A percentile compares a stretch with the other conserved stretches of the same genome.
Evolutionary conservation across 2,888 invertebrate genomes (phyloP).

Genomic region (Lasioglossum marginatum): DNA sequence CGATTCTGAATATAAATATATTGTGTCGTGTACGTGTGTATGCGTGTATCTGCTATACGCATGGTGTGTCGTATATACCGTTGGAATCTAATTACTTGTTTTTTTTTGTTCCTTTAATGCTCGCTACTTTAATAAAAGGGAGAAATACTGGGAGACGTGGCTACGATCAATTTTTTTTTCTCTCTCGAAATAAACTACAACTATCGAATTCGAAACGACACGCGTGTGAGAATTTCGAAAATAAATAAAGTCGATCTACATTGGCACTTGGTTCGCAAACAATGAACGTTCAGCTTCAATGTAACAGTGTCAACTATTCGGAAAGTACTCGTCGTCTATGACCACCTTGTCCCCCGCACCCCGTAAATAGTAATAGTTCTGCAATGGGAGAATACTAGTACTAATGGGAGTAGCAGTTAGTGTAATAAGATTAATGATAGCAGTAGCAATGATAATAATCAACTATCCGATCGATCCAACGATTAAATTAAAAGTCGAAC

Average conservation of each 20-base stretch:
- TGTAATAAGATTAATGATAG: constrained; percentile 72
- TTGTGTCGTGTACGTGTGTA: constrained; percentile 44
- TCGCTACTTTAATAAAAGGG: constrained; percentile 65
- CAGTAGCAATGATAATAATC: constrained; percentile 60
- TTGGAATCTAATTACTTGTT: constrained; percentile 63
- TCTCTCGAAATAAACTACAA: not conserved
- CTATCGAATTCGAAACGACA: not conserved
- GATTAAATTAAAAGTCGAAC: constrained; percentile 58
- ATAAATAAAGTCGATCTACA: constrained; percentile 29
- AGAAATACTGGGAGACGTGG: constrained; percentile 64
- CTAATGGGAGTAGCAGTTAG: constrained; percentile 72
- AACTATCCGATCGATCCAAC: constrained; percentile 46
- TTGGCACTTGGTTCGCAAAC: constrained; percentile 53
- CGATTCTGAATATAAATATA: constrained; percentile 80
- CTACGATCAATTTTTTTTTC: not conserved
- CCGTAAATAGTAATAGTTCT: constrained; percentile 69
- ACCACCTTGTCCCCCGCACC: constrained; percentile 61
- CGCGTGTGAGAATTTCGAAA: constrained; percentile 15
- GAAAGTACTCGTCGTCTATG: not conserved
- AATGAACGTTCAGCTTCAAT: constrained; percentile 14
- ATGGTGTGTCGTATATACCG: constrained; percentile 62
- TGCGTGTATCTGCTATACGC: not conserved
- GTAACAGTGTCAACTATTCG: not conserved
- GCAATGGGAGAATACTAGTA: constrained; percentile 65
- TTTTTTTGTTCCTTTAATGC: constrained; percentile 65